These are phyloP conservation scores for Nephrotoma appendiculata DNA, from an alignment of 2,888 invertebrate genomes.

Conservation along the genomic window DNA sequence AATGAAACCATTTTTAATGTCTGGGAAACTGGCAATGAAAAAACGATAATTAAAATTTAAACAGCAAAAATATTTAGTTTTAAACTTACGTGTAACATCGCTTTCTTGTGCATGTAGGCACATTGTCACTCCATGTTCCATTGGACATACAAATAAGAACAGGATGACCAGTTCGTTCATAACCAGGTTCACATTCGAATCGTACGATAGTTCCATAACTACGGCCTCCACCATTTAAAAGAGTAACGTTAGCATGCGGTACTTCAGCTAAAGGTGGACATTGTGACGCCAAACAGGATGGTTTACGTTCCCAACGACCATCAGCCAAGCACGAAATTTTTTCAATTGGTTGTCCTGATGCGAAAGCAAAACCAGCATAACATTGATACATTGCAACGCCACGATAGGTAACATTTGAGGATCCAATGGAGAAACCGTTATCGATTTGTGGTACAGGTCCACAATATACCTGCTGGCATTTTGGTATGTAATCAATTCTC, in stretches of 20 bases:
- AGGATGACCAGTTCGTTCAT: slow-evolving; percentile 74
- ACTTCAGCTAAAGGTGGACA: slow-evolving; percentile 78
- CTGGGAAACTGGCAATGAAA: slow-evolving; percentile 40
- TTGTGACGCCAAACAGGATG: slow-evolving; percentile 83
- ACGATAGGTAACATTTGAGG: slow-evolving; percentile 86
- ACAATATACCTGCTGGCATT: slow-evolving; percentile 90
- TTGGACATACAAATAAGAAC: slow-evolving; percentile 90
- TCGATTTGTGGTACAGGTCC: slow-evolving; percentile 96
- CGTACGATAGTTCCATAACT: slow-evolving; percentile 89
- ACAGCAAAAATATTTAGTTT: not conserved
- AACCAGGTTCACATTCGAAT: slow-evolving; percentile 85
- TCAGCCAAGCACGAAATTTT: slow-evolving; percentile 79
- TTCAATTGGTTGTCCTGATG: slow-evolving; percentile 74
- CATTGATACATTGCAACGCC: slow-evolving; percentile 93
- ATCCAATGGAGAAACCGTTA: slow-evolving; percentile 91
- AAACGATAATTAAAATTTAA: not conserved
- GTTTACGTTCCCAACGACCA: slow-evolving; percentile 85
- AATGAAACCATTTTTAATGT: slow-evolving; percentile 75
- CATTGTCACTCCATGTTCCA: slow-evolving; percentile 87
- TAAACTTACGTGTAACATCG: slow-evolving; percentile 24
- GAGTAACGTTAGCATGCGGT: slow-evolving; percentile 70
- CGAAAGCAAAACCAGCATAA: slow-evolving; percentile 90
- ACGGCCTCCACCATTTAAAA: slow-evolving; percentile 78
- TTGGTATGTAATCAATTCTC: slow-evolving; percentile 83
- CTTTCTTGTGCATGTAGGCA: slow-evolving; percentile 68